Conservation (phyloP, 2,888 invertebrate species). For the Deilephila porcellus region DNA sequence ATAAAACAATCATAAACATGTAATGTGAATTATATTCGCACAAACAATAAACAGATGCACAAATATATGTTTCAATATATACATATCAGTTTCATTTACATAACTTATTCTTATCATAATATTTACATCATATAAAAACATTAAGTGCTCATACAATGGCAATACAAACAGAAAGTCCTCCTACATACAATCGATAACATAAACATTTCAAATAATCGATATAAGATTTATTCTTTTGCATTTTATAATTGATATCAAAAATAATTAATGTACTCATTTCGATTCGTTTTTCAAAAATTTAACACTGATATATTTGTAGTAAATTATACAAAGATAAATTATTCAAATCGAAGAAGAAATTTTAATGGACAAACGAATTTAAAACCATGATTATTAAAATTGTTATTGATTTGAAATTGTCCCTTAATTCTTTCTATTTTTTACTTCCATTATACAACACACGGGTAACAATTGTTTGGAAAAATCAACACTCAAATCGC, state of each 20-base stretch:
- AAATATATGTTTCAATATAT: slow-evolving; percentile 56
- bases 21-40: slow-evolving; percentile 74
- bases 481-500: not conserved
- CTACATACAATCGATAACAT: not conserved
- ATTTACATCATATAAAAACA: slow-evolving; percentile 51
- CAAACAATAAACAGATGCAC: slow-evolving; percentile 73
- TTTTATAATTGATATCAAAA: not conserved
- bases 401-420: not conserved
- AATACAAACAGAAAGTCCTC: slow-evolving; percentile 3
- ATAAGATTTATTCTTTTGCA: not conserved
- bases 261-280: not conserved
- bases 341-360: not conserved
- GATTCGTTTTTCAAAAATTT: not conserved
- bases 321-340: not conserved
- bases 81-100: slow-evolving; percentile 57
- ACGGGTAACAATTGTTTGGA: slow-evolving; percentile 4
- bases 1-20: slow-evolving; percentile 51
- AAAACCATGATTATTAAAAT: not conserved
- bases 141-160: slow-evolving; percentile 8
- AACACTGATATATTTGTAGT: not conserved
- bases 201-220: not conserved
- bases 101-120: slow-evolving; percentile 62
- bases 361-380: not conserved
- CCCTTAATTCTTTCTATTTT: not conserved
- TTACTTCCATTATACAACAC: not conserved